Evolutionary conservation across 2,797 vertebrate species (phyloP).

Genomic region (Silurus aristotelis): DNA sequence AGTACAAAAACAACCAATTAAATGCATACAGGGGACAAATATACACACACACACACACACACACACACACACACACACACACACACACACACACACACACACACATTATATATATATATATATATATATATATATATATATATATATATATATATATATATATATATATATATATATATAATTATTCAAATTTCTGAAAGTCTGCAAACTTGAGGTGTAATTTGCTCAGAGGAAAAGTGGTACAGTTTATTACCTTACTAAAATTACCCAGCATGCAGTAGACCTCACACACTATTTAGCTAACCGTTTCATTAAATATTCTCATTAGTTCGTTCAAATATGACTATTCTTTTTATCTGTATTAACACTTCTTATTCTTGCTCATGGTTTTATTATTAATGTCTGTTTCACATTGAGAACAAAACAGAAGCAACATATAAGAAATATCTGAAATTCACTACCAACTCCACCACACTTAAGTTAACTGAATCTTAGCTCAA

Average conservation of each 20-base stretch:
- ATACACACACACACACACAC: not conserved
- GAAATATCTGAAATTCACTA: not conserved
- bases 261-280: slow-evolving; percentile 17
- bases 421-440: not conserved
- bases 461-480: not conserved
- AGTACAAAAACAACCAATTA: not conserved
- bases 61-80: too few relatives aligned
- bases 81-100: too few relatives aligned
- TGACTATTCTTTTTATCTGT: not conserved
- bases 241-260: slow-evolving; percentile 22
- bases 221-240: slow-evolving; percentile 18
- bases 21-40: not conserved
- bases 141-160: not conserved
- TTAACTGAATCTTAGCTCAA: not conserved
- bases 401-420: not conserved
- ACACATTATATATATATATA: too few relatives aligned
- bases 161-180: not conserved
- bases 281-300: not conserved
- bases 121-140: not conserved
- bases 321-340: not conserved
- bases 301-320: not conserved
- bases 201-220: slow-evolving; percentile 24
- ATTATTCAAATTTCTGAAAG: slow-evolving; percentile 2
- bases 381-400: not conserved
- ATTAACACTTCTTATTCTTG: not conserved